A percentile compares a stretch with the other conserved stretches of the same genome.
Evolutionary conservation across 2,888 invertebrate species (phyloP).

Genomic region (Oxyteleia sp.): DNA sequence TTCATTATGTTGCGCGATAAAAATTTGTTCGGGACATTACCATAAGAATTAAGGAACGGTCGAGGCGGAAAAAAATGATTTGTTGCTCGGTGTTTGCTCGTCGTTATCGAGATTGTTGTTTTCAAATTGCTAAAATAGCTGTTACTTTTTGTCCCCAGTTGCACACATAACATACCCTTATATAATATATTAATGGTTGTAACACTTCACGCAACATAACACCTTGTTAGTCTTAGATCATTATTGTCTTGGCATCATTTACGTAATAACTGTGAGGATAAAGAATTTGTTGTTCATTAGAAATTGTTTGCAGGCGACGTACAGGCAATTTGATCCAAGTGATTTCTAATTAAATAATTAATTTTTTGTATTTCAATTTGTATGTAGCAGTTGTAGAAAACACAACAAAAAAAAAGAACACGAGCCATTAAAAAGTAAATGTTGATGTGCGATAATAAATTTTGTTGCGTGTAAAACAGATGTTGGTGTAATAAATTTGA

Average conservation of each 20-base stretch:
- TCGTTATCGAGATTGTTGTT: slow-evolving; percentile 19
- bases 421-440: too few relatives aligned
- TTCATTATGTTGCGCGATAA: slow-evolving; percentile 40
- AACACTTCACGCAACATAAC: slow-evolving; percentile 47
- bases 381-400: too few relatives aligned
- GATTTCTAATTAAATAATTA: too few relatives aligned
- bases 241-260: slow-evolving; percentile 41
- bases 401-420: too few relatives aligned
- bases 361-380: too few relatives aligned
- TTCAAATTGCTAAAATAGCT: slow-evolving; percentile 44
- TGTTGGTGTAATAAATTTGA: too few relatives aligned
- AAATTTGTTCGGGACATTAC: slow-evolving; percentile 22
- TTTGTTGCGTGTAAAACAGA: too few relatives aligned
- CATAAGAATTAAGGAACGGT: slow-evolving; percentile 6
- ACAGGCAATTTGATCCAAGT: too few relatives aligned
- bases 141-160: slow-evolving; percentile 22
- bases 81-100: slow-evolving; percentile 13
- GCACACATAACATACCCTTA: slow-evolving; percentile 37
- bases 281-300: slow-evolving; percentile 30
- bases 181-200: slow-evolving; percentile 38
- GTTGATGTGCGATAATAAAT: too few relatives aligned
- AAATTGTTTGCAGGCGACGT: too few relatives aligned
- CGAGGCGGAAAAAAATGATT: slow-evolving; percentile 35
- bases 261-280: slow-evolving; percentile 17
- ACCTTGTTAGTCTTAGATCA: slow-evolving; percentile 48